These are phyloP conservation scores for Galago senegalensis DNA, from an alignment of 2,797 vertebrate genomes.

Conservation along the genomic window DNA sequence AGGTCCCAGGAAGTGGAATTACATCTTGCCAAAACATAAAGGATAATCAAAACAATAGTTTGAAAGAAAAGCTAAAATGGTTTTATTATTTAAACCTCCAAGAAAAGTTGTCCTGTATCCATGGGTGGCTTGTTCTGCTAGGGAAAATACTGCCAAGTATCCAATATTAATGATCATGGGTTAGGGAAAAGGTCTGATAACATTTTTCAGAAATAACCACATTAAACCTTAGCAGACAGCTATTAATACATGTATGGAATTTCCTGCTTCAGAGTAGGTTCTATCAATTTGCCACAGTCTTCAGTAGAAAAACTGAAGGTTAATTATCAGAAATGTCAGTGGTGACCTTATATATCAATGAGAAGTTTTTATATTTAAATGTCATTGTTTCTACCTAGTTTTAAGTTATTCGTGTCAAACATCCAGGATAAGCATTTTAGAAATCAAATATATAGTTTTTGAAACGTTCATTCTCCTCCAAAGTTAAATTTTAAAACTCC, in stretches of 20 bases:
- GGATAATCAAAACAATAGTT: constrained; percentile 54
- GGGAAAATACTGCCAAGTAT: not conserved
- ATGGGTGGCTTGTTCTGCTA: not conserved
- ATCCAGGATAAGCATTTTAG: not conserved
- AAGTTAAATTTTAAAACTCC: not conserved
- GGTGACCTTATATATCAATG: not conserved
- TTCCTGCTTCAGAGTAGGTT: not conserved
- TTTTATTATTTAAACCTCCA: constrained; percentile 43
- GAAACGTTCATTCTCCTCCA: not conserved
- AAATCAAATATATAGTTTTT: constrained; percentile 10
- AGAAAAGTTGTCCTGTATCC: not conserved
- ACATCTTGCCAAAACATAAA: constrained; percentile 64
- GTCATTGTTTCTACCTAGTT: not conserved
- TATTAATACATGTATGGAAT: not conserved
- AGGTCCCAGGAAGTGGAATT: constrained; percentile 59
- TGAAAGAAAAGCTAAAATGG: constrained; percentile 51
- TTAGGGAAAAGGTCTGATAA: not conserved
- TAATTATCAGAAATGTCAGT: not conserved
- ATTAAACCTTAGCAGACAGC: not conserved
- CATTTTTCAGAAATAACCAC: constrained; percentile 20
- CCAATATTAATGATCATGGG: not conserved
- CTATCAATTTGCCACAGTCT: not conserved
- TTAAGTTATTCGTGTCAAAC: constrained; percentile 36
- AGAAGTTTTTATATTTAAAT: constrained; percentile 1
- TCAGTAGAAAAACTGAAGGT: not conserved